Percentiles rank a stretch among this genome's conserved stretches.
Evolutionary conservation across 1,140 invertebrate genomes (phyloP).

Genomic region (Scylla paramamosain): DNA sequence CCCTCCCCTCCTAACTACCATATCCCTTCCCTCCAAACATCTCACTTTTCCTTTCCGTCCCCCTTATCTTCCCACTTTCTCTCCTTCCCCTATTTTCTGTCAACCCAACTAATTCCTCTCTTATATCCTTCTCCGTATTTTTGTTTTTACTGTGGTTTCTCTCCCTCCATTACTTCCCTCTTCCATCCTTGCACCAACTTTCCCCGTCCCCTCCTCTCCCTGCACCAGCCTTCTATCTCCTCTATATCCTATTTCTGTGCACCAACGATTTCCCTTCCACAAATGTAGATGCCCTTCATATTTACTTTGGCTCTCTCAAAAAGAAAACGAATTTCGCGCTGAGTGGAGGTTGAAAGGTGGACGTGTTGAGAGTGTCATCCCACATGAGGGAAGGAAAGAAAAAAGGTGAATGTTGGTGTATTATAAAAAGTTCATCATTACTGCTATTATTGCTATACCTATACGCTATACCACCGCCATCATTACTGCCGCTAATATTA

Average conservation of each 20-base stretch:
- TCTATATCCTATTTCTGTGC: neutral
- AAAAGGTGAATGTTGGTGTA: neutral
- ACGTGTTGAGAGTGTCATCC: neutral
- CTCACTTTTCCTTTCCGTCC: neutral
- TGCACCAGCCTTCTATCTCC: neutral
- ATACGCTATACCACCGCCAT: neutral
- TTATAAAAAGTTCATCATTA: neutral
- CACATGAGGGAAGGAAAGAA: neutral
- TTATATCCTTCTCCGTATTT: too few species aligned
- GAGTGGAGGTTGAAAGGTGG: neutral
- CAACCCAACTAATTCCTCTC: too few species aligned
- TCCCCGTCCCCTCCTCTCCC: neutral
- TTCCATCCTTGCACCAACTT: neutral
- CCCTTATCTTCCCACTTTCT: too few species aligned
- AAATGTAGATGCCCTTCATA: neutral
- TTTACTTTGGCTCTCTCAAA: neutral
- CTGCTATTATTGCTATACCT: too few species aligned
- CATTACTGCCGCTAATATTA: neutral
- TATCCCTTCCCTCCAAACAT: neutral
- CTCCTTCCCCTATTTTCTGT: too few species aligned
- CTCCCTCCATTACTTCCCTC: neutral
- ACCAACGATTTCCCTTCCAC: neutral
- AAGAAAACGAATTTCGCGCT: too few species aligned
- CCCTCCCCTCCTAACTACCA: neutral
- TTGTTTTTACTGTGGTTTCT: too few species aligned